phyloP scores from a whole-genome alignment of 2,797 vertebrate genomes.

The Enteromius thamalakanensis region DNA sequence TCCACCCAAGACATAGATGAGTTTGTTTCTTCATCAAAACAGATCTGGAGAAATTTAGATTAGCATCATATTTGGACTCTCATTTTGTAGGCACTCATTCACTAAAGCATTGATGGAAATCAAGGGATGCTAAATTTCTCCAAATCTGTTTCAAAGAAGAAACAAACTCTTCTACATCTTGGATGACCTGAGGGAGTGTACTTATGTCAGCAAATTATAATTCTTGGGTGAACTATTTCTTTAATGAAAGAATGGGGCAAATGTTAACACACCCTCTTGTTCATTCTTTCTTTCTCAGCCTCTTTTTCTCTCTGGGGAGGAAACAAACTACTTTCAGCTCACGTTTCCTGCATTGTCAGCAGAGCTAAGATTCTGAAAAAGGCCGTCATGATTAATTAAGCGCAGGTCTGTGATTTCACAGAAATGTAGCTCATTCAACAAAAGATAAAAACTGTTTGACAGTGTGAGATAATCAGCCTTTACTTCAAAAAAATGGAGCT shows the following conservation, averaged over 20 bases:
- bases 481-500: not conserved
- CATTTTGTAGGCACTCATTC: not conserved
- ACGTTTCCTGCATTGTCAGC: constrained; percentile 38
- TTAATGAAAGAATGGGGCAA: constrained; percentile 1
- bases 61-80: not conserved
- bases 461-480: not conserved
- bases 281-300: not conserved
- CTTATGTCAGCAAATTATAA: not conserved
- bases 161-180: not conserved
- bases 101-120: not conserved
- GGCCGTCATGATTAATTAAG: constrained; percentile 54
- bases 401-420: not conserved
- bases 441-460: not conserved
- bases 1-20: not conserved
- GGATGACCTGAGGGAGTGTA: not conserved
- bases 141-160: not conserved
- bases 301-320: constrained; percentile 7
- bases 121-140: not conserved
- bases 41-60: not conserved
- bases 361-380: constrained; percentile 39
- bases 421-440: not conserved
- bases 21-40: not conserved
- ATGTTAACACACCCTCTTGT: constrained; percentile 10
- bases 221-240: not conserved
- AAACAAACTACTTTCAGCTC: constrained; percentile 34